Conservation (phyloP, 2,888 invertebrate genomes). For the Dexiosoma caninum region DNA sequence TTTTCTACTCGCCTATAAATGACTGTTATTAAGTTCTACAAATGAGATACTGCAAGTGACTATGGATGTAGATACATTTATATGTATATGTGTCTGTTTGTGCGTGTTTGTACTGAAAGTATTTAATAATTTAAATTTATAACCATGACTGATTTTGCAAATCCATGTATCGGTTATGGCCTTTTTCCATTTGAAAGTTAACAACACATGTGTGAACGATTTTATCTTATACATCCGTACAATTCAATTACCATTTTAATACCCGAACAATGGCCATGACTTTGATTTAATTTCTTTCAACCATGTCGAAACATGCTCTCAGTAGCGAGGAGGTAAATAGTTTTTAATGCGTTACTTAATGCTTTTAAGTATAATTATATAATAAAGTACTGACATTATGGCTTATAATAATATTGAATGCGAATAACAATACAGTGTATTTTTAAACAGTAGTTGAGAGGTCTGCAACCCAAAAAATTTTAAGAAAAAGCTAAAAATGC, state of each 20-base stretch:
- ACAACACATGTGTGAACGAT: background rate
- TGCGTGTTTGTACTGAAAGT: background rate
- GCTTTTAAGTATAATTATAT: slow-evolving; percentile 18
- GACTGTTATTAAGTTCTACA: no score
- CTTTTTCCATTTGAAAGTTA: background rate
- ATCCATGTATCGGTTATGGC: slow-evolving; percentile 13
- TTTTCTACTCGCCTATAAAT: background rate
- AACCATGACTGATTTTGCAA: slow-evolving; percentile 29
- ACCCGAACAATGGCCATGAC: slow-evolving; percentile 31
- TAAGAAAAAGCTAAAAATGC: no score
- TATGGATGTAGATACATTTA: background rate
- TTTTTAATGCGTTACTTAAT: slow-evolving; percentile 13
- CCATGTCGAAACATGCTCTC: background rate
- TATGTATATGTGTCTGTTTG: background rate
- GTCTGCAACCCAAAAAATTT: no score
- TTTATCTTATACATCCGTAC: background rate
- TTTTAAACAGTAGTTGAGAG: no score
- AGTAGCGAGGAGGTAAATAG: background rate
- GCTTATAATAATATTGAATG: background rate
- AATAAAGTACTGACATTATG: background rate
- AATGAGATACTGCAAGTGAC: no score
- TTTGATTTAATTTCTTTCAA: slow-evolving; percentile 23
- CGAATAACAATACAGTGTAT: no score
- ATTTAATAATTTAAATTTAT: slow-evolving; percentile 46
- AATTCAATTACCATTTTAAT: slow-evolving; percentile 18